A percentile compares a stretch with the other conserved stretches of the same genome.
phyloP scores from a whole-genome alignment of 2,113 vertebrate genomes.

The Jaculus jaculus region DNA sequence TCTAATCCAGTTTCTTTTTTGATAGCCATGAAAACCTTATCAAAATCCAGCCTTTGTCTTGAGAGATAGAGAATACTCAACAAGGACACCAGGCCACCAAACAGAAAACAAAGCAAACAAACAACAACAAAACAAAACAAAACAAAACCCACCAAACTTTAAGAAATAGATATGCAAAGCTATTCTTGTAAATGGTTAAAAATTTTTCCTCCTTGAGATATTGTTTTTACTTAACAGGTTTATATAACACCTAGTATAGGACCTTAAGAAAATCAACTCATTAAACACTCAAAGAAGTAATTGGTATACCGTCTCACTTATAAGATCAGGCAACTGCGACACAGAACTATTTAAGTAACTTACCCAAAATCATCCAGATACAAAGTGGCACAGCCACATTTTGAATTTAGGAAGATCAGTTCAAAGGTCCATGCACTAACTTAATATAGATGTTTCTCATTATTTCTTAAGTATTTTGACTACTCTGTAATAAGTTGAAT shows the following conservation, averaged over 20 bases:
- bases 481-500: background rate
- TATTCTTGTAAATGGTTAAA: background rate
- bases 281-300: background rate
- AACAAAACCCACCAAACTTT: background rate
- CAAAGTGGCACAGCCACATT: background rate
- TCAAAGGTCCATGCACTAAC: background rate
- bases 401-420: background rate
- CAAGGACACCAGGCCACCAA: background rate
- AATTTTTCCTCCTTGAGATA: background rate
- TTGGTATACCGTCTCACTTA: background rate
- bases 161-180: background rate
- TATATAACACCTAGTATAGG: background rate
- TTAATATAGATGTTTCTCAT: background rate
- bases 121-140: conserved; percentile 15
- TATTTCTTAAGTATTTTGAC: background rate
- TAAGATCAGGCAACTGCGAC: background rate
- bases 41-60: background rate
- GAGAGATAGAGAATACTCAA: background rate
- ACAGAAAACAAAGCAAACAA: background rate
- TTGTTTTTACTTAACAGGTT: background rate
- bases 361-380: background rate
- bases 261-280: background rate
- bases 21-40: background rate
- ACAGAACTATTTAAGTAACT: background rate
- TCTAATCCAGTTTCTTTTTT: conserved; percentile 9